Evolutionary conservation across 2,797 vertebrate genomes (phyloP).

Genomic region (Chrysocyon brachyurus): DNA sequence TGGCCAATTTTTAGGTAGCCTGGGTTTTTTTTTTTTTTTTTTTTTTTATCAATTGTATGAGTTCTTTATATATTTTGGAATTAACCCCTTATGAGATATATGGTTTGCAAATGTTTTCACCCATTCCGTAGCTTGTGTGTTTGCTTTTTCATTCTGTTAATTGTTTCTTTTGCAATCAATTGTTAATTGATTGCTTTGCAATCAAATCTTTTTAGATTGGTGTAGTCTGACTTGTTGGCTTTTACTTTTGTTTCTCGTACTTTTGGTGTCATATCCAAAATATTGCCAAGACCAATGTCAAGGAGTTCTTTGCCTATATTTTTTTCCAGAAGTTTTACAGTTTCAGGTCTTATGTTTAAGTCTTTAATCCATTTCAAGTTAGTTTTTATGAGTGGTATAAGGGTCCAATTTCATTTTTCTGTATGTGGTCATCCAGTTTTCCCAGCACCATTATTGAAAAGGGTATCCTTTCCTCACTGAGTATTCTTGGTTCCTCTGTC

Average conservation of each 20-base stretch:
- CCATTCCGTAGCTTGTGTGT: neutral
- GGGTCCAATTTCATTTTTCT: neutral
- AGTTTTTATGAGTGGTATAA: neutral
- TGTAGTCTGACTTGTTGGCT: neutral
- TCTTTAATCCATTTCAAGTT: neutral
- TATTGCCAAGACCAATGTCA: neutral
- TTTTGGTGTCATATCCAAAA: conserved; percentile 24
- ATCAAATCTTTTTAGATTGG: neutral
- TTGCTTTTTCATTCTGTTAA: neutral
- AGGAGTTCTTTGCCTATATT: neutral
- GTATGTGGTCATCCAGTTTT: neutral
- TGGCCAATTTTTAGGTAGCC: neutral
- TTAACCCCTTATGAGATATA: neutral
- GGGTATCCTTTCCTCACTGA: neutral
- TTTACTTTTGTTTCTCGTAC: neutral
- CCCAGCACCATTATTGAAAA: neutral
- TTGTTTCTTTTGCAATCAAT: neutral
- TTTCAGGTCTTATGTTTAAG: neutral
- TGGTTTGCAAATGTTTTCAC: neutral
- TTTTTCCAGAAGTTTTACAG: neutral
- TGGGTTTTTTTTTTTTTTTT: neutral
- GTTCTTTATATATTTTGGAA: neutral
- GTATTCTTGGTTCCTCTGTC: neutral
- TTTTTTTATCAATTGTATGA: neutral
- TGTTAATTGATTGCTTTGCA: neutral